A percentile compares a stretch with the other conserved stretches of the same genome.
Evolutionary conservation across 2,888 invertebrate genomes (phyloP).

Genomic region (Hartigia nigra): DNA sequence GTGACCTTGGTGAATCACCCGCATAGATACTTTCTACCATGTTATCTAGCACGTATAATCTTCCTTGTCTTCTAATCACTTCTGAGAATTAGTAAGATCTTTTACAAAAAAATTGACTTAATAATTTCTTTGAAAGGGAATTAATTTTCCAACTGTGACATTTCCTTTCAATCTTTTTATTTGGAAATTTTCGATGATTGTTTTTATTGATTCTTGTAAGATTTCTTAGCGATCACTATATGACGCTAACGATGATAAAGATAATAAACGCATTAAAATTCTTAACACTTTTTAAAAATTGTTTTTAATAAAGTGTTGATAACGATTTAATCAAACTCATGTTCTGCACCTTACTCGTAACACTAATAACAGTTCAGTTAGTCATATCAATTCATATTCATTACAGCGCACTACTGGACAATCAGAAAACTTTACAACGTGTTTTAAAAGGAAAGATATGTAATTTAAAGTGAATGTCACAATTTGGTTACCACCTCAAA

Average conservation of each 20-base stretch:
- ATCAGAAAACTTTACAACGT: not conserved
- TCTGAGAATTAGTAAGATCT: not conserved
- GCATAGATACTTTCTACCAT: slow-evolving; percentile 63
- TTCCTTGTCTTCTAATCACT: not conserved
- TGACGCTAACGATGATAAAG: not conserved
- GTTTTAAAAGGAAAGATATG: not conserved
- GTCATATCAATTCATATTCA: not conserved
- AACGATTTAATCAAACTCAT: not conserved
- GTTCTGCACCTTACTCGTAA: not conserved
- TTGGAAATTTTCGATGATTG: too few relatives aligned
- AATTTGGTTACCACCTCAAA: not conserved
- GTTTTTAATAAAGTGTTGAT: not conserved
- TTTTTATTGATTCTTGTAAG: not conserved
- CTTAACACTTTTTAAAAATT: not conserved
- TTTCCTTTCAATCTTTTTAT: too few relatives aligned
- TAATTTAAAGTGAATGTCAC: not conserved
- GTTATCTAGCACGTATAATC: slow-evolving; percentile 25
- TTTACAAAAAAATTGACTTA: not conserved
- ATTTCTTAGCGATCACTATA: not conserved
- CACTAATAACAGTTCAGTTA: not conserved
- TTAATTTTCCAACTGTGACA: not conserved
- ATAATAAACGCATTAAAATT: not conserved
- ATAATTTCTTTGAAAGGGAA: not conserved
- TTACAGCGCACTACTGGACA: not conserved
- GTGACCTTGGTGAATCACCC: slow-evolving; percentile 60